phyloP scores from a whole-genome alignment of 2,888 invertebrate species.

The Epinotia nisella region DNA sequence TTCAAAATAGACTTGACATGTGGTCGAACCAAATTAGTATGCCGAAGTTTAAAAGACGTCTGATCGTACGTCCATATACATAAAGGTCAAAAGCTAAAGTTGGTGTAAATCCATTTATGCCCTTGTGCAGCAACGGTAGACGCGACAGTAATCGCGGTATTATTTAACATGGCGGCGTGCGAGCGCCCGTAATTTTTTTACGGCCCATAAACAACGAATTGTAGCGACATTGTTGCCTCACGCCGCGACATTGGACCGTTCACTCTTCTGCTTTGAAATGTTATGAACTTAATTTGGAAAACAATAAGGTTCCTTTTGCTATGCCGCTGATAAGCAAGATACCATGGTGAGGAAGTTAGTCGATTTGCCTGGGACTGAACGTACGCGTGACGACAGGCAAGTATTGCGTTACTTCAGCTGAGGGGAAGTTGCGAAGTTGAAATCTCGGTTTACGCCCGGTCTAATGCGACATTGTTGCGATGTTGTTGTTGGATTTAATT shows the following conservation, averaged over 20 bases:
- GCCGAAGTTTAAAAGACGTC: not conserved
- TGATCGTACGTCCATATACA: not conserved
- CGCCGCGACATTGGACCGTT: constrained; percentile 43
- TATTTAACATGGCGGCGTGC: constrained; percentile 48
- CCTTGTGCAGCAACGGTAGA: constrained; percentile 4
- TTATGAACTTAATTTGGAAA: not conserved
- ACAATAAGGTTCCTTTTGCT: not conserved
- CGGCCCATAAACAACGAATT: constrained; percentile 61
- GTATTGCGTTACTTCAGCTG: constrained; percentile 17
- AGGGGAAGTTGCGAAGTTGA: constrained; percentile 39
- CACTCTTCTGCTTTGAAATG: not conserved
- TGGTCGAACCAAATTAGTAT: not conserved
- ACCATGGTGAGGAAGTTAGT: not conserved
- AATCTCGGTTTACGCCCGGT: constrained; percentile 39
- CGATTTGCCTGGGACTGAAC: constrained; percentile 27
- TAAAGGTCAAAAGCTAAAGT: not conserved
- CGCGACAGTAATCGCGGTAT: constrained; percentile 46
- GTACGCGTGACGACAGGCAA: constrained; percentile 33
- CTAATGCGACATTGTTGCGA: constrained; percentile 38
- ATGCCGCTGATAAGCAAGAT: not conserved
- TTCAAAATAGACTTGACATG: not conserved
- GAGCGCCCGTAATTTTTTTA: constrained; percentile 69
- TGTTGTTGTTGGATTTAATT: constrained; percentile 35
- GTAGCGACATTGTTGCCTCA: constrained; percentile 62
- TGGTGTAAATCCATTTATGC: not conserved